phyloP scores from a whole-genome alignment of 2,888 invertebrate species.

The Heteropelma amictum region DNA sequence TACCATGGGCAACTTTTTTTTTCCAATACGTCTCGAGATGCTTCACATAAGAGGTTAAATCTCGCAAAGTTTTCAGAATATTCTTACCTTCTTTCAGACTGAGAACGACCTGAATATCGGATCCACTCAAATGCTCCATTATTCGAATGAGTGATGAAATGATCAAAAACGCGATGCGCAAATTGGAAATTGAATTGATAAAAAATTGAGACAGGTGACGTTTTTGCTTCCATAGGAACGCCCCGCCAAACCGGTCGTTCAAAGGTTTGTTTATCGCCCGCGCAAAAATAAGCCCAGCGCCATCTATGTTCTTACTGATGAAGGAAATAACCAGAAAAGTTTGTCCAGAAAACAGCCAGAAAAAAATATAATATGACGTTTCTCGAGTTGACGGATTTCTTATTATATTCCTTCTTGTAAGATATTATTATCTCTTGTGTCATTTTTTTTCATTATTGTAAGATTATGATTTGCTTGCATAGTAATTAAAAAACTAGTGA shows the following conservation, averaged over 20 bases:
- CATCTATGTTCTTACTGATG: background rate
- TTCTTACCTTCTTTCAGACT: conserved; percentile 83
- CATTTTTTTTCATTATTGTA: too few species aligned
- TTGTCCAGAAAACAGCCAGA: too few species aligned
- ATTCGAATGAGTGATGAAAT: background rate
- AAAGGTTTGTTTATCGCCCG: background rate
- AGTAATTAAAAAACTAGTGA: too few species aligned
- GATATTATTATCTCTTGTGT: too few species aligned
- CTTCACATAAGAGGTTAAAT: too few species aligned
- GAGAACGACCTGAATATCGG: conserved; percentile 83
- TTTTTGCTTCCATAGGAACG: conserved; percentile 46
- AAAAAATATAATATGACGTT: too few species aligned
- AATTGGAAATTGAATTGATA: conserved; percentile 4
- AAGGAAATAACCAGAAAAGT: too few species aligned
- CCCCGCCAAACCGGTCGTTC: conserved; percentile 8
- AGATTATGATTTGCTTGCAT: too few species aligned
- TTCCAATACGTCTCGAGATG: too few species aligned
- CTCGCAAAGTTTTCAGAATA: background rate
- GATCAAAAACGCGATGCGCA: too few species aligned
- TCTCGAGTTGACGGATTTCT: too few species aligned
- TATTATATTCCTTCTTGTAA: too few species aligned
- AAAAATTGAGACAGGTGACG: conserved; percentile 32
- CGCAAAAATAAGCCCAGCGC: background rate
- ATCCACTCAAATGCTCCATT: conserved; percentile 84
- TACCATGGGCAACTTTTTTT: background rate